A percentile compares a stretch with the other conserved stretches of the same genome.
Evolutionary conservation across 1,140 invertebrate genomes (phyloP).

Genomic region (Bemisia tabaci): DNA sequence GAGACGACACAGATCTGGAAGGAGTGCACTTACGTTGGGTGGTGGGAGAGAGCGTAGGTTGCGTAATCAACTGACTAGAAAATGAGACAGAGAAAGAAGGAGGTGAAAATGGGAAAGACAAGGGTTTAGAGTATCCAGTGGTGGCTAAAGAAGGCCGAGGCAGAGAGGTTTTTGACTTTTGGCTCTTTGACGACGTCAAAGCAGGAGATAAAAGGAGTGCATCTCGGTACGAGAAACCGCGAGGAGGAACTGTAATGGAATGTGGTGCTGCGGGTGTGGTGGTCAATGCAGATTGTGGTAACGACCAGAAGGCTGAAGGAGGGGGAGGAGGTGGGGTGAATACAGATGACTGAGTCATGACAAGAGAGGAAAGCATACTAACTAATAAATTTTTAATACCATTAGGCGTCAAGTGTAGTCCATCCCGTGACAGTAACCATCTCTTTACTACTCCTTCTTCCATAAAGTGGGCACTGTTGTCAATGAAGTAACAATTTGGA

Average conservation of each 20-base stretch:
- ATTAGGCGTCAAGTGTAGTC: background rate
- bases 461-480: background rate
- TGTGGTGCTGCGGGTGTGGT: background rate
- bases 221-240: background rate
- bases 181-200: background rate
- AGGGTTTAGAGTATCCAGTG: background rate
- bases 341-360: background rate
- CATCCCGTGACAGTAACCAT: background rate
- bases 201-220: too few species aligned
- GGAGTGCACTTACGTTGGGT: too few species aligned
- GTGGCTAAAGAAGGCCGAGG: background rate
- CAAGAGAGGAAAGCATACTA: background rate
- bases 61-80: too few species aligned
- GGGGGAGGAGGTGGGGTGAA: background rate
- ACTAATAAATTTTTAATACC: background rate
- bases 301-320: background rate
- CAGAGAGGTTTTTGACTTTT: background rate
- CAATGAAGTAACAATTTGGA: background rate
- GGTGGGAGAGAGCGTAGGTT: too few species aligned
- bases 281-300: background rate
- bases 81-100: background rate
- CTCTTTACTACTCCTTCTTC: background rate
- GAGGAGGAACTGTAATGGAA: background rate
- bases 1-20: too few species aligned
- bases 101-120: background rate